Evolutionary conservation across 2,797 vertebrate genomes (phyloP).

Genomic region (Eulemur albifrons): DNA sequence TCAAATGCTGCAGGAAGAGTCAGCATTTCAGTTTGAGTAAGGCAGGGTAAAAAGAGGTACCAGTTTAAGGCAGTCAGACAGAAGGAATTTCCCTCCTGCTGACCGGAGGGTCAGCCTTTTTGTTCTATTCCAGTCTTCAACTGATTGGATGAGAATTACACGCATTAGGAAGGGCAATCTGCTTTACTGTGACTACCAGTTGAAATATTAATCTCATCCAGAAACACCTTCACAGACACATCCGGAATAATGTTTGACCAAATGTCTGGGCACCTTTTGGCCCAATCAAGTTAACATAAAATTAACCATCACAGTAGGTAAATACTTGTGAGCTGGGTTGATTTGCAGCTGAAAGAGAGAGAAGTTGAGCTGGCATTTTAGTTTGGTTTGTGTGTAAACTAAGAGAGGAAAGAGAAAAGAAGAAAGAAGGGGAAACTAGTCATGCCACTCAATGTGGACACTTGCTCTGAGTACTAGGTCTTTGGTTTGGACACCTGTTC

Average conservation of each 20-base stretch:
- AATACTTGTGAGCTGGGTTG: not conserved
- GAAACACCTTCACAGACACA: not conserved
- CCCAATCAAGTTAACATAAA: not conserved
- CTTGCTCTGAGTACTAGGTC: not conserved
- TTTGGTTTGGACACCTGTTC: not conserved
- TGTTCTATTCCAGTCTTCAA: not conserved
- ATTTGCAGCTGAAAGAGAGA: not conserved
- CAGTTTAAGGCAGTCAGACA: not conserved
- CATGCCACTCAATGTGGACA: not conserved
- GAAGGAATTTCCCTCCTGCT: not conserved
- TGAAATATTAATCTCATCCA: not conserved
- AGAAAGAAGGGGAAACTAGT: not conserved
- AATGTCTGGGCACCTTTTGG: not conserved
- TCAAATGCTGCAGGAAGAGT: not conserved
- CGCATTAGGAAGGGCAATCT: not conserved
- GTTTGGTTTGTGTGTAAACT: not conserved
- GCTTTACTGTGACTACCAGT: not conserved
- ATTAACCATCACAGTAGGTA: not conserved
- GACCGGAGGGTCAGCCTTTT: not conserved
- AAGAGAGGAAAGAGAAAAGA: not conserved
- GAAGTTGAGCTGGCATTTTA: not conserved
- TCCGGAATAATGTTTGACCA: not conserved
- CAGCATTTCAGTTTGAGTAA: not conserved
- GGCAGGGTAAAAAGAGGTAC: not conserved
- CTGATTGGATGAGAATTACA: not conserved